Base-by-base conservation (phyloP, 2,888 invertebrate genomes). In the Thymelicus lineola region DNA sequence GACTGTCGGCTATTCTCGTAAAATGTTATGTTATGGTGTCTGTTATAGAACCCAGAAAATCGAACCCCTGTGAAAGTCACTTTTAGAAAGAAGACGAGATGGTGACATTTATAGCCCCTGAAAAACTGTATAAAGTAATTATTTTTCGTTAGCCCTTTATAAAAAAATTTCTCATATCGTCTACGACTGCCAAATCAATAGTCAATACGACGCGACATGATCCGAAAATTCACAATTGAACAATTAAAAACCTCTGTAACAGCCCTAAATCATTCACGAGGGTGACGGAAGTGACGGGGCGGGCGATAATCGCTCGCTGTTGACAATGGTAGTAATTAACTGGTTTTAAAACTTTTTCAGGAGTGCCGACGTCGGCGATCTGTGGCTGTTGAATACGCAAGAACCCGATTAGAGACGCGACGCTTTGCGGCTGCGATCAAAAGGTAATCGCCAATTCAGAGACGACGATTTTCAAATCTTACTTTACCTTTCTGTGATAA, bases 251-350 rank as follows among this genome's bases (percentile, higher is more conserved):
- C 38, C 36, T 5, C 14, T 17, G 10, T 62, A 48, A 50, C 6
- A 9, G n/a, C 62, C 62, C 63, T 58, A 69, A 69, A 15, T 58
- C 68, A 20, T 53, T 35, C 70, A 50, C 45, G 72, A 61, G 74
- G 68, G 72, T 73, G 74, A 72, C 71, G 76, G 76, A 76, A 73
- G 72, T 76, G 76, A 75, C 75, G 75, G 75, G 75, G 75, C 73
- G 76, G 75, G 76, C 78, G 77, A 80, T 80, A 80, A 81, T 79
- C 80, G 79, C 70, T 74, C 65, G 71, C 28, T 75, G 75, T 76
- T 76, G 76, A 78, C 78, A 78, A 77, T 77, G 71, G 74, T 67
- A 69, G 70, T 74, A 78, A 78, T 78, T 76, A 77, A 75, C 73
- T 71, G 72, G 72, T 74, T 73, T 73, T 75, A 71, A 75, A 71